These are phyloP conservation scores for Orthosia gracilis DNA, from an alignment of 2,888 invertebrate genomes.

Conservation along the genomic window DNA sequence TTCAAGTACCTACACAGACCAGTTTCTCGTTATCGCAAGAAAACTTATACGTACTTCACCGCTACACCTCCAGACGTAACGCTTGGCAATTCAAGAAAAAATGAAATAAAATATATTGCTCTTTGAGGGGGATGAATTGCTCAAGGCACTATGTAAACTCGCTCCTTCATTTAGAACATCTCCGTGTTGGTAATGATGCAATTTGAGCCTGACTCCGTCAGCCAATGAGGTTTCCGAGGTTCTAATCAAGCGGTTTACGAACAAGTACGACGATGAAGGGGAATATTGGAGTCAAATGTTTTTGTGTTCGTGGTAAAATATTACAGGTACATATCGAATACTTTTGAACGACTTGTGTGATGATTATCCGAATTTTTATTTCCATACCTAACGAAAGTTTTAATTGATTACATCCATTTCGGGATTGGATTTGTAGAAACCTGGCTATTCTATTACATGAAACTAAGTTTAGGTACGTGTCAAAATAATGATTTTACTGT, in stretches of 20 bases:
- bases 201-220: constrained; percentile 64
- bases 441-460: neutral
- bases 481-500: neutral
- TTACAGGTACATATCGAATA: neutral
- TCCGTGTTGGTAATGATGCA: constrained; percentile 70
- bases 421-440: neutral
- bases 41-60: constrained; percentile 45
- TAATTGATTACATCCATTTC: constrained; percentile 1
- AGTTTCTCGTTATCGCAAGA: constrained; percentile 40
- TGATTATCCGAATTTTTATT: neutral
- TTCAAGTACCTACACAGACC: constrained; percentile 7
- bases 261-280: neutral
- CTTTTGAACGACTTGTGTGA: neutral
- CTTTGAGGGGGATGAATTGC: constrained; percentile 64
- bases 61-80: constrained; percentile 35
- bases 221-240: constrained; percentile 13
- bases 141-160: constrained; percentile 62
- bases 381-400: neutral
- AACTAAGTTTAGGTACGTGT: neutral
- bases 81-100: constrained; percentile 52
- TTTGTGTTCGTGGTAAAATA: neutral
- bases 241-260: constrained; percentile 33
- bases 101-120: constrained; percentile 55
- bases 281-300: neutral
- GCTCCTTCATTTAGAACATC: constrained; percentile 61